Evolutionary conservation across 2,797 vertebrate species (phyloP).

Genomic region (Neomorphus geoffroyi): DNA sequence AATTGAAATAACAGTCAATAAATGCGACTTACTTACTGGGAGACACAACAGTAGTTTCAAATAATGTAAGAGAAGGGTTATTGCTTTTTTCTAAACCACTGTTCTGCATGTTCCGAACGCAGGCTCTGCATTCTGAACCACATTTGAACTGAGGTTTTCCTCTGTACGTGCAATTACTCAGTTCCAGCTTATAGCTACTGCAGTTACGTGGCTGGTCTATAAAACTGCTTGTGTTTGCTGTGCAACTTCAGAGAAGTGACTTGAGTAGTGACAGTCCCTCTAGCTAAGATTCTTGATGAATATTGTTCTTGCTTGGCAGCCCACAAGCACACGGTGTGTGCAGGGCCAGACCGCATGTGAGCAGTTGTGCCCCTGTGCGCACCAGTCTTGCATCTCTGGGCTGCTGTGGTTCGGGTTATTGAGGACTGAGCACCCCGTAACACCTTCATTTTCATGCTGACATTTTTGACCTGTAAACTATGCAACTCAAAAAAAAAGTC

Average conservation of each 20-base stretch:
- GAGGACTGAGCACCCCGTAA: not conserved
- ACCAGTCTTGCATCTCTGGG: not conserved
- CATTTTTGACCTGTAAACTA: not conserved
- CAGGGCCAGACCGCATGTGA: not conserved
- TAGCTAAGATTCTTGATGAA: not conserved
- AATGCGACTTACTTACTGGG: not conserved
- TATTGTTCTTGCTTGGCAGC: not conserved
- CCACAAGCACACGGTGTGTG: rapidly evolving
- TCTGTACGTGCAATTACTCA: rapidly evolving
- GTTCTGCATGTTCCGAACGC: not conserved
- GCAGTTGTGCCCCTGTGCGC: rapidly evolving
- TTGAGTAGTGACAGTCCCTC: not conserved
- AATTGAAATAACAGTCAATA: not conserved
- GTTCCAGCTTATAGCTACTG: not conserved
- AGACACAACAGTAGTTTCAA: not conserved
- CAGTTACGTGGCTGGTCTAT: not conserved
- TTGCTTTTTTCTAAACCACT: not conserved
- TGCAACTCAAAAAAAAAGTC: rapidly evolving
- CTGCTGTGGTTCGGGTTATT: rapidly evolving
- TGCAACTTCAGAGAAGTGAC: not conserved
- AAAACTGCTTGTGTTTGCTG: not conserved
- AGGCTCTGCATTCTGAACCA: rapidly evolving
- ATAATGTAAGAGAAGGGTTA: not conserved
- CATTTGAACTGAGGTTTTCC: not conserved
- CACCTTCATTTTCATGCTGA: not conserved